These are phyloP conservation scores for Drosophila nebulosa DNA, from an alignment of 1,140 invertebrate species.

Conservation along the genomic window DNA sequence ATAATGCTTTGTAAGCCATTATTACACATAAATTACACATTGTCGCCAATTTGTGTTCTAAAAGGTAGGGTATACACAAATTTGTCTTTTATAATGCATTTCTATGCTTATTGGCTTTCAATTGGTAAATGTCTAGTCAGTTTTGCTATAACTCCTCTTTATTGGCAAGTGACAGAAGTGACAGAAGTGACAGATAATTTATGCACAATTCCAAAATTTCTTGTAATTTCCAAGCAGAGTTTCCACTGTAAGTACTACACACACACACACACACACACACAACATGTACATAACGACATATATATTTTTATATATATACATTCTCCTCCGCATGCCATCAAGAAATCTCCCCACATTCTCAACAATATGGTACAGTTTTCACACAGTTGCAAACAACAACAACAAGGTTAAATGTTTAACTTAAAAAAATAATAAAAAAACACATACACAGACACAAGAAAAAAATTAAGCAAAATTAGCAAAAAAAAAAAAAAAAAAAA, in stretches of 20 bases:
- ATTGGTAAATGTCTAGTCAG: too few species aligned
- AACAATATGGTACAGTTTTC: conserved; percentile 72
- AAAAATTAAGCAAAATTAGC: conserved; percentile 36
- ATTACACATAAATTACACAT: too few species aligned
- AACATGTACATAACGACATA: neutral
- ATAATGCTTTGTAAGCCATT: too few species aligned
- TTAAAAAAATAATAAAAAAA: conserved; percentile 33
- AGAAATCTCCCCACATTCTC: conserved; percentile 6
- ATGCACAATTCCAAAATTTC: neutral
- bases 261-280: conserved; percentile 4
- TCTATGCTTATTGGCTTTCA: too few species aligned
- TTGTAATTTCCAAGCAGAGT: neutral
- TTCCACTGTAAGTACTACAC: neutral
- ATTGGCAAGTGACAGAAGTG: too few species aligned
- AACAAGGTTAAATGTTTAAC: neutral
- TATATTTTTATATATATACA: neutral
- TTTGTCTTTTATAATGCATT: too few species aligned
- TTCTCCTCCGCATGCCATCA: conserved; percentile 7
- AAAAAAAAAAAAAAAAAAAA: conserved; percentile 16
- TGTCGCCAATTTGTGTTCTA: too few species aligned
- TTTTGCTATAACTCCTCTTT: too few species aligned
- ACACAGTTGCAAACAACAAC: conserved; percentile 25
- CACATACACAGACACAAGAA: conserved; percentile 13
- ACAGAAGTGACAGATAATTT: neutral
- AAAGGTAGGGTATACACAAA: too few species aligned